phyloP scores from a whole-genome alignment of 2,797 vertebrate species.

The Scolopax bukidnonensis region DNA sequence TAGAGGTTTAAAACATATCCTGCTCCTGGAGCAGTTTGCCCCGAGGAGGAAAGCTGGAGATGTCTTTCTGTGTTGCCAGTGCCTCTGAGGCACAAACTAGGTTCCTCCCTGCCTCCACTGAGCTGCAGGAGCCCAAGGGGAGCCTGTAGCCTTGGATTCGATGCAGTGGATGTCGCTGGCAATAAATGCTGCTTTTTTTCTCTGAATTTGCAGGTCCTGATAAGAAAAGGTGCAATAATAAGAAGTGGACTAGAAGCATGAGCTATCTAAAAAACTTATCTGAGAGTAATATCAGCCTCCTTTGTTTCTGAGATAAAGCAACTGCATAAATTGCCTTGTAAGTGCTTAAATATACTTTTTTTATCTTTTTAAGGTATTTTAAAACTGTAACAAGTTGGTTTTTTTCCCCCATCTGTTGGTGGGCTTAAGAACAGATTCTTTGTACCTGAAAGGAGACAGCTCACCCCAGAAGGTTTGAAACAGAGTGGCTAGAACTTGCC shows the following conservation, averaged over 20 bases:
- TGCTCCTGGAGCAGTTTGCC: neutral
- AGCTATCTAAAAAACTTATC: neutral
- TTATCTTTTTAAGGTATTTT: neutral
- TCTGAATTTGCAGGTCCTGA: neutral
- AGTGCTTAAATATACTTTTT: conserved; percentile 12
- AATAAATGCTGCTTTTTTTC: neutral
- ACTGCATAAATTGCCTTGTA: conserved; percentile 7
- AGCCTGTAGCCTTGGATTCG: neutral
- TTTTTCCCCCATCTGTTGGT: neutral
- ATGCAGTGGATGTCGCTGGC: neutral
- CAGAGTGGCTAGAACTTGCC: neutral
- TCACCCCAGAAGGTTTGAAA: neutral
- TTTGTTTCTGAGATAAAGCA: conserved; percentile 8
- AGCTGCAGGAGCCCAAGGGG: neutral
- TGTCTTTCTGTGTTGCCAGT: neutral
- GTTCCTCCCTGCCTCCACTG: neutral
- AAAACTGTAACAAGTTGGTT: neutral
- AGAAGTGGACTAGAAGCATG: neutral
- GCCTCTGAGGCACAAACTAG: neutral
- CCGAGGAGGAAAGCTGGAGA: neutral
- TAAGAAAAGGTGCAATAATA: neutral
- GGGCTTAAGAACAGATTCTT: neutral
- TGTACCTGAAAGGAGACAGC: neutral
- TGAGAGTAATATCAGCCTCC: conserved; percentile 19
- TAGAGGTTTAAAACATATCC: neutral